Evolutionary conservation across 2,113 vertebrate species (phyloP).

Genomic region (Meleagris gallopavo): DNA sequence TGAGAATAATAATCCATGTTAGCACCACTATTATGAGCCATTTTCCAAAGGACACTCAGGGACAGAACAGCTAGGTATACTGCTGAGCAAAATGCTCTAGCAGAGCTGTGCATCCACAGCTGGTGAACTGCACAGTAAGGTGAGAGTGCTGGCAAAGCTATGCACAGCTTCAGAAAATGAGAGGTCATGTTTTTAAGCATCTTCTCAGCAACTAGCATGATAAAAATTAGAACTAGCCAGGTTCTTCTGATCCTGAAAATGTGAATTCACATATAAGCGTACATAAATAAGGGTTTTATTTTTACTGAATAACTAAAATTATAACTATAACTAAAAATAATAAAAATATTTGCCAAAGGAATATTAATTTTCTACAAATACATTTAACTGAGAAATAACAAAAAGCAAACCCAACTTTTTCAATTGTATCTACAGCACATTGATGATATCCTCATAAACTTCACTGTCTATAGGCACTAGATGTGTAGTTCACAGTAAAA

Average conservation of each 20-base stretch:
- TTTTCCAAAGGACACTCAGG: background rate
- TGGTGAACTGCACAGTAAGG: background rate
- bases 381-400: background rate
- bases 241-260: background rate
- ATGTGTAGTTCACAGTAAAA: background rate
- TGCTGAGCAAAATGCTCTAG: background rate
- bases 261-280: background rate
- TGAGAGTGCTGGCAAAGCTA: background rate
- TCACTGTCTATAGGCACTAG: background rate
- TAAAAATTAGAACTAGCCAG: background rate
- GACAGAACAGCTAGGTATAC: background rate
- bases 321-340: background rate
- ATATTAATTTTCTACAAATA: background rate
- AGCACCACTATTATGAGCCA: background rate
- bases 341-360: background rate
- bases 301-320: background rate
- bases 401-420: background rate
- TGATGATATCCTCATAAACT: background rate
- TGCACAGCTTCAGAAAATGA: background rate
- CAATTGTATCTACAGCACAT: background rate
- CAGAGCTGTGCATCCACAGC: accelerated
- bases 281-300: background rate
- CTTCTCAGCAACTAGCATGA: background rate
- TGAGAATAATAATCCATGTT: background rate
- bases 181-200: background rate